Evolutionary conservation across 2,113 vertebrate genomes (phyloP).

Genomic region (Balaeniceps rex): DNA sequence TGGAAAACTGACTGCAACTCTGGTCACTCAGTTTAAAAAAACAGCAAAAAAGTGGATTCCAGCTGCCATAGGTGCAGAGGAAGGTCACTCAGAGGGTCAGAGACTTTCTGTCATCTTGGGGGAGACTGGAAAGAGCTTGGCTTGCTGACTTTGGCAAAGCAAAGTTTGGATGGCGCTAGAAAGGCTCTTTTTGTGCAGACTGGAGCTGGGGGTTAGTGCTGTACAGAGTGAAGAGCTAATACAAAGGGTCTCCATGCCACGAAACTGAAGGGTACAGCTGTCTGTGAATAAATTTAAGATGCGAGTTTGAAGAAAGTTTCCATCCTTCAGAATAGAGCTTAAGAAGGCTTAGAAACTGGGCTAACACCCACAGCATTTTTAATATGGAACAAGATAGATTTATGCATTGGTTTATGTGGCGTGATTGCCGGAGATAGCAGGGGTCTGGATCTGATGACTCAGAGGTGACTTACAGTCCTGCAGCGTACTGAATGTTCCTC

Average conservation of each 20-base stretch:
- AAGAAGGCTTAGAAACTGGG: not conserved
- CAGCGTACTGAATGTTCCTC: not conserved
- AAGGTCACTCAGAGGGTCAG: not conserved
- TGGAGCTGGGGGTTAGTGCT: not conserved
- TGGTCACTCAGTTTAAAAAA: not conserved
- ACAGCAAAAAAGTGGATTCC: not conserved
- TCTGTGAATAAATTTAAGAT: not conserved
- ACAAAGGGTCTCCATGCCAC: not conserved
- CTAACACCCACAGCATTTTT: not conserved
- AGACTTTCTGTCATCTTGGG: not conserved
- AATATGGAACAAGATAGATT: not conserved
- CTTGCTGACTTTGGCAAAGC: not conserved
- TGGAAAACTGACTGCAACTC: not conserved
- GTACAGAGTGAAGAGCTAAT: not conserved
- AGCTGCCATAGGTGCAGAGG: not conserved
- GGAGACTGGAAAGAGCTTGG: not conserved
- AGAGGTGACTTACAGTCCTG: not conserved
- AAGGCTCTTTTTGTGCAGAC: not conserved
- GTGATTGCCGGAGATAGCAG: not conserved
- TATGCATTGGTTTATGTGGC: not conserved
- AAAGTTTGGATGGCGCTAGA: not conserved
- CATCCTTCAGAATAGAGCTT: not conserved
- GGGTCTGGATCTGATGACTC: not conserved
- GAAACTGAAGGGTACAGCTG: not conserved
- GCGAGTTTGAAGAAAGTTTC: not conserved